These are phyloP conservation scores for Genyomyrus donnyi DNA, from an alignment of 2,113 vertebrate species.

Conservation along the genomic window DNA sequence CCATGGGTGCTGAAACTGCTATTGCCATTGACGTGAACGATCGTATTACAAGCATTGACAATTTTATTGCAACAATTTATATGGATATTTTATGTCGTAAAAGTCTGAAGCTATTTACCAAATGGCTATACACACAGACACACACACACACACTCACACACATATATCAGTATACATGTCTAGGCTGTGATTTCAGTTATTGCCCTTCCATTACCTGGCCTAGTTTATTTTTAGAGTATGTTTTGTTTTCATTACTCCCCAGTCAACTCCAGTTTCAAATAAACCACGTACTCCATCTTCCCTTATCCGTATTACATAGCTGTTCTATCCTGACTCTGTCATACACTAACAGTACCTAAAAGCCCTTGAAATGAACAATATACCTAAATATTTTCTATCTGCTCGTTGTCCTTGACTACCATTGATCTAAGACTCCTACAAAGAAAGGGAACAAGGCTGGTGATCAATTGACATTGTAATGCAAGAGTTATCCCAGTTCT, in stretches of 20 bases:
- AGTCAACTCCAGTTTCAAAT: neutral
- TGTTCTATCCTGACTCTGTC: neutral
- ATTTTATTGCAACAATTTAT: neutral
- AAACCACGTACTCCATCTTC: neutral
- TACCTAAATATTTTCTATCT: neutral
- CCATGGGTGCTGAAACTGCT: neutral
- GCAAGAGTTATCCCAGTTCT: neutral
- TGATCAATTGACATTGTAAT: neutral
- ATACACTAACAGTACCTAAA: neutral
- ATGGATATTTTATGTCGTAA: neutral
- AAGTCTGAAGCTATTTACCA: neutral
- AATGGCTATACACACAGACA: neutral
- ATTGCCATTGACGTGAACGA: neutral
- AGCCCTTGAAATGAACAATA: neutral
- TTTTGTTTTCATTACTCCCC: neutral
- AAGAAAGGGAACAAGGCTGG: neutral
- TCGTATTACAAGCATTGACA: neutral
- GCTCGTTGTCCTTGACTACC: neutral
- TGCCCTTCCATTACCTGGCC: neutral
- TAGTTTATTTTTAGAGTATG: neutral
- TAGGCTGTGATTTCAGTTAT: neutral
- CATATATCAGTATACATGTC: neutral
- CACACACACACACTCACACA: neutral
- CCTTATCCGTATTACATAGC: neutral
- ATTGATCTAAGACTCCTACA: neutral